Percentiles rank a stretch among this genome's conserved stretches.
Conservation (phyloP, 2,888 invertebrate genomes). For the Eucriotettix oculatus region DNA sequence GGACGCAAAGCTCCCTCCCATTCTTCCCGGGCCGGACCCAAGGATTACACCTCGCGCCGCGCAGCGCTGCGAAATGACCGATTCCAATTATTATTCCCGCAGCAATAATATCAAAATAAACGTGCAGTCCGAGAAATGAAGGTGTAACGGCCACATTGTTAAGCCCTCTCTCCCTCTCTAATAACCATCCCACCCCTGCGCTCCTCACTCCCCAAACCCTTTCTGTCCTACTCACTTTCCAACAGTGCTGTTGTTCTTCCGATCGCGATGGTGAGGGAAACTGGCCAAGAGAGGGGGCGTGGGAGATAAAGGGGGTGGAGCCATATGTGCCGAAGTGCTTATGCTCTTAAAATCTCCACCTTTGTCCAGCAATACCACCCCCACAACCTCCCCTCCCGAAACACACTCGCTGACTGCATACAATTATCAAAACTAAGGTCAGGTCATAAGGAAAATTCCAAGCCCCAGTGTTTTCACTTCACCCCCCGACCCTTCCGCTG, state of each 20-base stretch:
- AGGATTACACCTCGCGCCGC: not conserved
- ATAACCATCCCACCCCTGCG: too few species aligned
- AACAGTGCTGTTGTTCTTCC: not conserved
- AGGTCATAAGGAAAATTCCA: not conserved
- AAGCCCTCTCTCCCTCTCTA: not conserved
- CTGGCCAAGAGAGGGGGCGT: too few species aligned
- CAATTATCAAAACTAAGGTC: not conserved
- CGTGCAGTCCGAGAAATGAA: slow-evolving; percentile 5
- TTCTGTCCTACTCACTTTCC: too few species aligned
- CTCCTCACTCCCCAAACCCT: too few species aligned
- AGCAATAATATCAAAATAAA: slow-evolving; percentile 12
- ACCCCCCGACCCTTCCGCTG: too few species aligned
- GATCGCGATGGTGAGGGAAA: not conserved
- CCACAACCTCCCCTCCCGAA: too few species aligned
- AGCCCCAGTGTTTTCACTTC: too few species aligned
- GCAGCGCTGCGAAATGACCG: slow-evolving; percentile 16
- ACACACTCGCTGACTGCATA: not conserved
- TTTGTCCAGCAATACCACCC: too few species aligned
- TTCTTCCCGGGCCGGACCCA: not conserved
- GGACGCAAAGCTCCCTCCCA: slow-evolving; percentile 22
- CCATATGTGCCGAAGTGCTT: too few species aligned
- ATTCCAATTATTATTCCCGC: slow-evolving; percentile 26
- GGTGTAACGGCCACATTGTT: not conserved
- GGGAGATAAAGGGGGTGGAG: too few species aligned
- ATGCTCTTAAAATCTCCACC: too few species aligned